A percentile compares a stretch with the other conserved stretches of the same genome.
Evolutionary conservation across 2,888 invertebrate species (phyloP).

Genomic region (Anarsia innoxiella): DNA sequence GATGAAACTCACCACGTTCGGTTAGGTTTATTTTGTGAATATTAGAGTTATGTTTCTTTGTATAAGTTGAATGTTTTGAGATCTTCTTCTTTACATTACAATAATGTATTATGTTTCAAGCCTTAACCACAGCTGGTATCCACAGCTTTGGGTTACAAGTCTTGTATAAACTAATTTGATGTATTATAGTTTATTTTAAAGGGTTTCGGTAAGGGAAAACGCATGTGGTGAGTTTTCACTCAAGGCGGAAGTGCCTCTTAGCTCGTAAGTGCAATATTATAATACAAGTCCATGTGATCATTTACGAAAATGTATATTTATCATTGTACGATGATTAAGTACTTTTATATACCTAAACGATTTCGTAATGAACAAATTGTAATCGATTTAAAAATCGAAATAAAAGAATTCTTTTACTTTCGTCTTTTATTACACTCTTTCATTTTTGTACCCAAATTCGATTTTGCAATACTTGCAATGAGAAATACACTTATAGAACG

Average conservation of each 20-base stretch:
- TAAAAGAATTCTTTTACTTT: constrained; percentile 19
- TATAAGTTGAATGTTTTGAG: too few species aligned
- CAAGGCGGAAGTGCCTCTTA: constrained; percentile 47
- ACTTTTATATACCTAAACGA: constrained; percentile 53
- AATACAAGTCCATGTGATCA: constrained; percentile 61
- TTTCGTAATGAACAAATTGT: constrained; percentile 52
- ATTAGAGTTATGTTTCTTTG: not conserved
- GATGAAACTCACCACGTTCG: constrained; percentile 71
- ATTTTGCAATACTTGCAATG: too few species aligned
- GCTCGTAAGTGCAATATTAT: constrained; percentile 44
- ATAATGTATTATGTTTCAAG: too few species aligned
- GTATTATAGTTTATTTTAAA: constrained; percentile 17
- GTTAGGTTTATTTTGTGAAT: constrained; percentile 18
- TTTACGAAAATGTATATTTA: constrained; percentile 54
- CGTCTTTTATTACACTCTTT: too few species aligned
- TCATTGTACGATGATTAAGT: constrained; percentile 46
- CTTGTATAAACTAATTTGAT: too few species aligned
- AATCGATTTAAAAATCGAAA: constrained; percentile 48
- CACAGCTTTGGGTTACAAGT: too few species aligned
- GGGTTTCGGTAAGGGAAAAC: constrained; percentile 57
- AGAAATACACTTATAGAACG: too few species aligned
- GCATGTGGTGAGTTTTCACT: constrained; percentile 73
- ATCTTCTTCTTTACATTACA: too few species aligned
- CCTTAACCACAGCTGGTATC: too few species aligned
- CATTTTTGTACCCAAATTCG: too few species aligned